These are phyloP conservation scores for Latrodectus geometricus DNA, from an alignment of 1,140 invertebrate genomes.

Conservation along the genomic window DNA sequence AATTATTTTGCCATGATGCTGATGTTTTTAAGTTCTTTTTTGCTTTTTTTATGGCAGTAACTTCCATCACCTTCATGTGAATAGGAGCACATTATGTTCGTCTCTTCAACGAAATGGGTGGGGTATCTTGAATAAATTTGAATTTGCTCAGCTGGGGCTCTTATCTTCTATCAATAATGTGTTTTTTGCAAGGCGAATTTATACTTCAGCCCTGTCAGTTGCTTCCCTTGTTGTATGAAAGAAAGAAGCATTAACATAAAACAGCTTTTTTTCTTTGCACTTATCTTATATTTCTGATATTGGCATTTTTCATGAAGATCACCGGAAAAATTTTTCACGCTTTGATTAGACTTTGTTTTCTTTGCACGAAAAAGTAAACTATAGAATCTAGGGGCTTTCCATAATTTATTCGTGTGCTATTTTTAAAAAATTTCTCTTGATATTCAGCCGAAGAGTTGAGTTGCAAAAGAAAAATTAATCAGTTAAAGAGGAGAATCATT, in stretches of 20 bases:
- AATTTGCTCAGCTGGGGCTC: constrained; percentile 54
- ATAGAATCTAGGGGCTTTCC: not conserved
- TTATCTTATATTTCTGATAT: constrained; percentile 31
- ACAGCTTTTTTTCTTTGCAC: constrained; percentile 24
- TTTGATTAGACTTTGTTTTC: constrained; percentile 50
- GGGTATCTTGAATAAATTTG: constrained; percentile 57
- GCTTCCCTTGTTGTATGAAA: constrained; percentile 18
- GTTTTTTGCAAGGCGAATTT: constrained; percentile 10
- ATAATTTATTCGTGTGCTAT: not conserved
- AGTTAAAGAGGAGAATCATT: not conserved
- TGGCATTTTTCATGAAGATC: constrained; percentile 22
- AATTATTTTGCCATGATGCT: constrained; percentile 55
- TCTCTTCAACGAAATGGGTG: constrained; percentile 47
- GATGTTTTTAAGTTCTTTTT: constrained; percentile 24
- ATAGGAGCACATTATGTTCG: constrained; percentile 55
- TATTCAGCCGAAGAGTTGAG: not conserved
- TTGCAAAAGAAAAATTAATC: not conserved
- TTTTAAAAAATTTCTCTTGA: not conserved
- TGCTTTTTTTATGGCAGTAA: constrained; percentile 21
- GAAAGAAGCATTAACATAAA: constrained; percentile 51
- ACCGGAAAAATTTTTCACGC: constrained; percentile 16
- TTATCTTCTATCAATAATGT: constrained; percentile 56
- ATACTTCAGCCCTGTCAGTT: constrained; percentile 28
- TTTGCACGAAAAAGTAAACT: constrained; percentile 13
- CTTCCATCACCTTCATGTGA: constrained; percentile 36